Conservation (phyloP, 2,113 vertebrate species). For the Ochotona curzoniae region DNA sequence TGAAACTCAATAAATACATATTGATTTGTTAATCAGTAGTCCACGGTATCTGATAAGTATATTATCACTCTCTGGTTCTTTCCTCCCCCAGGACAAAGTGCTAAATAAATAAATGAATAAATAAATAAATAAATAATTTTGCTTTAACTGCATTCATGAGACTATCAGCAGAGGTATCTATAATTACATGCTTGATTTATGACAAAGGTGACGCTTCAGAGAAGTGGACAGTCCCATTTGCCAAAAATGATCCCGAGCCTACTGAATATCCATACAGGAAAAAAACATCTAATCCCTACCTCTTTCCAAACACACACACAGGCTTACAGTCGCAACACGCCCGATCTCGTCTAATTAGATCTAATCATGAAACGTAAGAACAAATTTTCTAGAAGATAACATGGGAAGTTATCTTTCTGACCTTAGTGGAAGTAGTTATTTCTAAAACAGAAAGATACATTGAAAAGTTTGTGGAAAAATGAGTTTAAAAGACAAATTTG, state of each 20-base stretch:
- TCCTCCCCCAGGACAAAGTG: slow-evolving; percentile 40
- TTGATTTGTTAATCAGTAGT: slow-evolving; percentile 10
- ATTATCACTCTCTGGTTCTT: not conserved
- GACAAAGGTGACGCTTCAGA: not conserved
- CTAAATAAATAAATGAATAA: no score
- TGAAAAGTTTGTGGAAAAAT: no score
- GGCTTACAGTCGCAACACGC: not conserved
- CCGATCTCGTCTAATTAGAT: not conserved
- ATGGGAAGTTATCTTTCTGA: not conserved
- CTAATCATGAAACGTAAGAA: slow-evolving; percentile 3
- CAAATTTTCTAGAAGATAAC: slow-evolving; percentile 4
- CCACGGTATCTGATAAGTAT: slow-evolving; percentile 11
- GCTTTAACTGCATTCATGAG: slow-evolving; percentile 4
- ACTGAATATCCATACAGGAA: not conserved
- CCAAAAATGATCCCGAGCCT: not conserved
- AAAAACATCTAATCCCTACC: not conserved
- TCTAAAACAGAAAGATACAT: slow-evolving; percentile 4
- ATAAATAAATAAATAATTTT: not conserved
- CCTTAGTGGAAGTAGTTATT: not conserved
- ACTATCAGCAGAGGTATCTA: not conserved
- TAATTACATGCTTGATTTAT: slow-evolving; percentile 24
- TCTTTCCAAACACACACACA: not conserved
- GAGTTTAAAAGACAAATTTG: no score
- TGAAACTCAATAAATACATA: slow-evolving; percentile 49
- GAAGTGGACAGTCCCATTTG: not conserved